Conservation (phyloP, 2,888 invertebrate genomes). For the Apoda limacodes region DNA sequence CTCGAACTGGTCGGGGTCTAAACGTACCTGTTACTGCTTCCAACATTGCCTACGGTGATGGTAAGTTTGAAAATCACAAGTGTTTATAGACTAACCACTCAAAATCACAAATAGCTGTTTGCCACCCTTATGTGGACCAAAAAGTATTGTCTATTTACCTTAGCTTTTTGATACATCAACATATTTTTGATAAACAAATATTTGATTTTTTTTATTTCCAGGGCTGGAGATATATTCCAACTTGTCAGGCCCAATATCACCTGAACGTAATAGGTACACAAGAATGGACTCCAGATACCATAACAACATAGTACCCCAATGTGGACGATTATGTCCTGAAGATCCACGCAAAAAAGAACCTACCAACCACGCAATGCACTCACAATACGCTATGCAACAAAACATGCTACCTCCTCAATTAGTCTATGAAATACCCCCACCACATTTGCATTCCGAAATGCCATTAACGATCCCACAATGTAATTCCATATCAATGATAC, state of each 20-base stretch:
- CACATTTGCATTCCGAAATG: constrained; percentile 30
- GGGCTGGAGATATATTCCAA: constrained; percentile 56
- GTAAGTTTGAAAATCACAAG: constrained; percentile 19
- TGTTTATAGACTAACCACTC: no score
- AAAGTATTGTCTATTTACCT: no score
- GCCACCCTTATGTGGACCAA: no score
- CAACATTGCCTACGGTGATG: constrained; percentile 20
- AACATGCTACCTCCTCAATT: constrained; percentile 30
- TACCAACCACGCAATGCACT: constrained; percentile 28
- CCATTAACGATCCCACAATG: constrained; percentile 30
- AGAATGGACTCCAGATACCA: constrained; percentile 29
- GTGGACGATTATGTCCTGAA: constrained; percentile 30
- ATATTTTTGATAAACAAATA: no score
- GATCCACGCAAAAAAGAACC: constrained; percentile 30
- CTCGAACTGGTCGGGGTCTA: constrained; percentile 62
- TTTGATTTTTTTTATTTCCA: constrained; percentile 22
- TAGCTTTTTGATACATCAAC: no score
- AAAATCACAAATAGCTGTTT: no score
- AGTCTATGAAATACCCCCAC: constrained; percentile 34
- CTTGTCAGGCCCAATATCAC: constrained; percentile 34
- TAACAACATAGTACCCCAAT: constrained; percentile 22
- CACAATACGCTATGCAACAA: constrained; percentile 30
- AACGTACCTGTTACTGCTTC: no score
- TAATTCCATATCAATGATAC: constrained; percentile 40
- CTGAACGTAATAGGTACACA: constrained; percentile 26